Conservation (phyloP, 2,797 vertebrate genomes). For the Pangasius djambal region DNA sequence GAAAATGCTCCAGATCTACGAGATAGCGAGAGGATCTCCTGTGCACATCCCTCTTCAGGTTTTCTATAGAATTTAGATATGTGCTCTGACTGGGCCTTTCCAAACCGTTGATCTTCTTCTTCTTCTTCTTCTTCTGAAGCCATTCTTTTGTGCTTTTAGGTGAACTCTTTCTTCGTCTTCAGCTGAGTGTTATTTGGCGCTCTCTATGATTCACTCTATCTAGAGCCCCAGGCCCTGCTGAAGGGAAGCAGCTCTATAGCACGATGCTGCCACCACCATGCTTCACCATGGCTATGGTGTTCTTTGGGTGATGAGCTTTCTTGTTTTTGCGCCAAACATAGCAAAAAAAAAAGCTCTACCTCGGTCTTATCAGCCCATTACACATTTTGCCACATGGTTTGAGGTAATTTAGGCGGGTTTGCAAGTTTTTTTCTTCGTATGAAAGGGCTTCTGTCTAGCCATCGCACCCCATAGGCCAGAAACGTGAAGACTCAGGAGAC, state of each 20-base stretch:
- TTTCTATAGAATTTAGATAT: background rate
- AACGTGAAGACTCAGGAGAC: background rate
- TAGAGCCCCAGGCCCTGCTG: background rate
- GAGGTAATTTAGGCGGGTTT: background rate
- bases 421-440: background rate
- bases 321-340: background rate
- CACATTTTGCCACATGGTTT: background rate
- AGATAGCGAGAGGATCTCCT: too few relatives aligned
- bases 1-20: background rate
- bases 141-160: too few relatives aligned
- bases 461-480: too few relatives aligned
- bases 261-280: background rate
- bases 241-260: background rate
- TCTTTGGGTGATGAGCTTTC: background rate
- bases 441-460: background rate
- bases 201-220: background rate
- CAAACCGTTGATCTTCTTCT: background rate
- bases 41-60: too few relatives aligned
- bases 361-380: background rate
- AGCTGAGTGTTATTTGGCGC: background rate
- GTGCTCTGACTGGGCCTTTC: background rate
- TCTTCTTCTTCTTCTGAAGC: background rate
- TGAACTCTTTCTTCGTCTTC: background rate
- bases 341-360: background rate
- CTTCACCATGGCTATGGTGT: background rate